Evolutionary conservation across 2,113 vertebrate species (phyloP).

Genomic region (Ivindomyrus marchei): DNA sequence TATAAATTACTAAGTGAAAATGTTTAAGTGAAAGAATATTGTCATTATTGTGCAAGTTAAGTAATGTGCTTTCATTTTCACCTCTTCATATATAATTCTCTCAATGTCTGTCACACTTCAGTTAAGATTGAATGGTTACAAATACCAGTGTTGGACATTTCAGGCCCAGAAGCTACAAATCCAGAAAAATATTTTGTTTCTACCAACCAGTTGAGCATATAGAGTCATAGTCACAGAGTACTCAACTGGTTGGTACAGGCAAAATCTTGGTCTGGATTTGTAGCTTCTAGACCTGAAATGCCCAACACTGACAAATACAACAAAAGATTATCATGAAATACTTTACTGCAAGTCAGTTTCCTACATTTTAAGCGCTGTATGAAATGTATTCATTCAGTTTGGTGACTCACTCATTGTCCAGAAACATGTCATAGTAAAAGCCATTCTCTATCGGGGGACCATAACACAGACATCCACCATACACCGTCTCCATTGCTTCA

Average conservation of each 20-base stretch:
- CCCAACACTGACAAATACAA: not conserved
- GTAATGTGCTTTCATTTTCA: not conserved
- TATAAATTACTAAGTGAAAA: not conserved
- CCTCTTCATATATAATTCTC: not conserved
- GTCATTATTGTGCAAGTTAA: not conserved
- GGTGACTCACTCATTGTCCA: constrained; percentile 80
- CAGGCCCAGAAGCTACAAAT: not conserved
- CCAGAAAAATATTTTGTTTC: not conserved
- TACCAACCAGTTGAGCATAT: not conserved
- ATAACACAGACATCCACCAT: constrained; percentile 93
- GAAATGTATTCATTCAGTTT: not conserved
- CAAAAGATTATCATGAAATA: not conserved
- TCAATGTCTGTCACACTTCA: not conserved
- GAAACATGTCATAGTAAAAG: constrained; percentile 97
- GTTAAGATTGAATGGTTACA: not conserved
- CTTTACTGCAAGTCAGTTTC: not conserved
- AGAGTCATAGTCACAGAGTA: not conserved
- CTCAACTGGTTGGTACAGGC: not conserved
- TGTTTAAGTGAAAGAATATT: not conserved
- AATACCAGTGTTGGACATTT: not conserved
- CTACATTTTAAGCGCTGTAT: not conserved
- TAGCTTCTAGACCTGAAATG: not conserved
- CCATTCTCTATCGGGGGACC: constrained; percentile 94
- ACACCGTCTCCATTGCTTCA: constrained; percentile 93
- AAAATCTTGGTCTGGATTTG: not conserved